Evolutionary conservation across 92 coral and sea anemone species (phyloP).

Genomic region (Epizoanthus stellaris): DNA sequence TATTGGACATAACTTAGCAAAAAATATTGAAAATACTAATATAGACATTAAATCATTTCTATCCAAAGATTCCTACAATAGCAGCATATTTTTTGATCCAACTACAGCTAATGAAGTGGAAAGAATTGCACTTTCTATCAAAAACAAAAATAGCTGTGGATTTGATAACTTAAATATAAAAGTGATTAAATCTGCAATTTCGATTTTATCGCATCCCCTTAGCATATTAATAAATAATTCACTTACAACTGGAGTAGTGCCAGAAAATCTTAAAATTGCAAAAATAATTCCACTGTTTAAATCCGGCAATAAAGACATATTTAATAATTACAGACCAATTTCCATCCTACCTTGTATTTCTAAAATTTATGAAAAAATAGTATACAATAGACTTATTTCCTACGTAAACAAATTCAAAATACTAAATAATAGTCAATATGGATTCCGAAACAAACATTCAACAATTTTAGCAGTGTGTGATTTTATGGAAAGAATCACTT

Average conservation of each 20-base stretch:
- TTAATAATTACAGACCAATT: constrained; percentile 37
- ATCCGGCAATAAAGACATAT: constrained; percentile 29
- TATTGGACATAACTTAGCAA: constrained; percentile 22
- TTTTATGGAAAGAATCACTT: constrained; percentile 9
- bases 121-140: constrained; percentile 1
- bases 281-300: constrained; percentile 43
- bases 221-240: constrained; percentile 21
- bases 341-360: constrained; percentile 37
- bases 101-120: constrained; percentile 23
- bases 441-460: constrained; percentile 30
- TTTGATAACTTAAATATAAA: constrained; percentile 20
- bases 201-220: constrained; percentile 11
- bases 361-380: constrained; percentile 24
- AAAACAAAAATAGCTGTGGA: constrained; percentile 39
- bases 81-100: too few relatives aligned
- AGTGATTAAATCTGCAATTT: constrained; percentile 14
- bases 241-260: constrained; percentile 39
- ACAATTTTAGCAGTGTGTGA: constrained; percentile 12
- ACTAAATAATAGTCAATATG: constrained; percentile 31
- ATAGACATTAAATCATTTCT: not conserved
- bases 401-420: constrained; percentile 18
- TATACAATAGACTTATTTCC: constrained; percentile 22
- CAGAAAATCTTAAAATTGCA: constrained; percentile 37
- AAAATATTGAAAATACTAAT: not conserved
- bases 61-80: too few relatives aligned